These are phyloP conservation scores for Macrosiphum euphorbiae DNA, from an alignment of 2,888 invertebrate species.

Conservation along the genomic window DNA sequence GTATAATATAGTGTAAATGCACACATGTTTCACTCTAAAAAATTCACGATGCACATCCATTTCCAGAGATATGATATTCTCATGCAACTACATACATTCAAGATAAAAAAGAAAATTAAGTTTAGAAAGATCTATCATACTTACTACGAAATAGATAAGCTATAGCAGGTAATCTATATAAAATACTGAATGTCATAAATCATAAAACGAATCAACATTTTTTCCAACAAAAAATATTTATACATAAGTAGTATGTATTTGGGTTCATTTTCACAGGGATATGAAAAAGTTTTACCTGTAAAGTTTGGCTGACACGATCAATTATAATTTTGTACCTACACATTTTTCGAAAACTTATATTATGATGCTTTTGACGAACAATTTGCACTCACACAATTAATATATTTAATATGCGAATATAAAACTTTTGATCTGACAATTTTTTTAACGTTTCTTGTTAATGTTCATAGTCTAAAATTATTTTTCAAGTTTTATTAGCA, in stretches of 20 bases:
- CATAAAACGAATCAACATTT: neutral
- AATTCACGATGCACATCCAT: neutral
- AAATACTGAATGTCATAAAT: conserved; percentile 39
- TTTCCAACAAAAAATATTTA: neutral
- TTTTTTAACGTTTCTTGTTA: neutral
- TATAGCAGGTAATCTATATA: conserved; percentile 10
- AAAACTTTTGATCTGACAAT: neutral
- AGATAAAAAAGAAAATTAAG: conserved; percentile 17
- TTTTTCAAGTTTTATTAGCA: neutral
- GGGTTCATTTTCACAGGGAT: neutral
- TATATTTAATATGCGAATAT: neutral
- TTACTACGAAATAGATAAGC: neutral
- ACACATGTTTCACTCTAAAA: neutral
- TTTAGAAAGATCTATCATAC: conserved; percentile 41
- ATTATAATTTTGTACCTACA: neutral
- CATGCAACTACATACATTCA: neutral
- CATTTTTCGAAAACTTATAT: neutral
- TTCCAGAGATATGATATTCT: conserved; percentile 16
- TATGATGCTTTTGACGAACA: too few species aligned
- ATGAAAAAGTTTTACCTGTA: neutral
- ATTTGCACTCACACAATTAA: neutral
- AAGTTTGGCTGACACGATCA: neutral
- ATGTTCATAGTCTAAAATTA: neutral
- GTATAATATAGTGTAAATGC: neutral
- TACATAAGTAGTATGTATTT: neutral